Base-by-base conservation (phyloP, 2,888 invertebrate species). In the Melanophora roralis region DNA sequence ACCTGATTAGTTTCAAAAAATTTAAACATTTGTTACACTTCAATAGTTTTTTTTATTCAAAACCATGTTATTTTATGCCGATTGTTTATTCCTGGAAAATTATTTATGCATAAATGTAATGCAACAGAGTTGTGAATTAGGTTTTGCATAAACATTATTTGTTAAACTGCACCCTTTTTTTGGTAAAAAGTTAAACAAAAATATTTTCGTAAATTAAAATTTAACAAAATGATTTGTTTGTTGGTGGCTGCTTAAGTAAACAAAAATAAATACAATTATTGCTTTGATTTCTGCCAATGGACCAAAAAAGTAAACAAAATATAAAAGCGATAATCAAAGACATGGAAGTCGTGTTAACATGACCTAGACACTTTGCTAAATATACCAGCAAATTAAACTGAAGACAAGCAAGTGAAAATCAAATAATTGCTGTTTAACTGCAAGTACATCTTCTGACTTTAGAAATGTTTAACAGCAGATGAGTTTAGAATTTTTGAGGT, bases 81-180 rank as follows among this genome's bases (percentile, higher is more conserved):
- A n/a, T n/a, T n/a, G n/a, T n/a, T n/a, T n/a, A n/a, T 36, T 47
- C 55, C 64, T 5, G 11, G 32, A 40, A 45, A 36, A 62, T 74
- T 71, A 72, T 47, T 53, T 65, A 60, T 43, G 49, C 51, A 38
- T 36, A 27, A 38, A 9, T 40, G 40, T 38, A 57, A 40, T 14
- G 11, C 16, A 45, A 36, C 14, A 51, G 12, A 75, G 79, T 69
- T 79, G 69, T 74, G 74, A 79, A 78, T 59, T 65, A 74, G 45
- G 3, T 74, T 64, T 23, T 65, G 65, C 65, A 67, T 49, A 75
- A 75, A 75, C 75, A 55, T 71, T 65, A 53, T 62, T 43, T 57
- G 57, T 53, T 60, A 11, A 43, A 67, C 78, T 72, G 79, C 79
- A 75, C 79, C 79, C 0, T 55, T 60, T 38, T 36, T 67, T 67